These are phyloP conservation scores for Apodemus speciosus DNA, from an alignment of 2,113 vertebrate species.

Conservation along the genomic window DNA sequence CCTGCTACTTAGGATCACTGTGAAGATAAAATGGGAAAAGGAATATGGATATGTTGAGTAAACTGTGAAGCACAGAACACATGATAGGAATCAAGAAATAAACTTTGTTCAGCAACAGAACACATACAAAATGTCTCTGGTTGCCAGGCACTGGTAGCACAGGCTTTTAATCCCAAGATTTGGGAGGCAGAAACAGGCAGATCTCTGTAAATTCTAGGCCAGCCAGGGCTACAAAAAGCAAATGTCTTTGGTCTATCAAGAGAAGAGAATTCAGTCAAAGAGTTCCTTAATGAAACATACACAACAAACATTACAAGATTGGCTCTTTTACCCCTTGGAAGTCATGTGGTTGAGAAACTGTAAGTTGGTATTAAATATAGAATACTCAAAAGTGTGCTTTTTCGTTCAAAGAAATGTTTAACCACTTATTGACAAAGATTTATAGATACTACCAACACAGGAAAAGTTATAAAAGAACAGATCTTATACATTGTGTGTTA, in stretches of 20 bases:
- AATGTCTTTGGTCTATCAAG: neutral
- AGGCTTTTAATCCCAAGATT: too few species aligned
- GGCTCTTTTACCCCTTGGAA: neutral
- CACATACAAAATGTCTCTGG: neutral
- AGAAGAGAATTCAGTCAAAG: neutral
- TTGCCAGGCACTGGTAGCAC: neutral
- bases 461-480: slow-evolving; percentile 10
- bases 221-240: neutral
- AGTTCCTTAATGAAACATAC: neutral
- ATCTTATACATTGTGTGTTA: slow-evolving; percentile 30
- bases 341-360: neutral
- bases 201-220: too few species aligned
- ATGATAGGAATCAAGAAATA: slow-evolving; percentile 14
- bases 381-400: slow-evolving; percentile 15
- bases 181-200: too few species aligned
- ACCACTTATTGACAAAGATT: neutral
- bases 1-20: neutral
- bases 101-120: neutral
- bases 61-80: neutral
- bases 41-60: neutral
- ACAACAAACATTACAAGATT: neutral
- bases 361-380: neutral
- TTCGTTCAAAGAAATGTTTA: neutral
- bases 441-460: neutral
- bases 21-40: slow-evolving; percentile 20